Percentiles rank a stretch among this genome's conserved stretches.
Evolutionary conservation across 1,140 invertebrate genomes (phyloP).

Genomic region (Diuraphis noxia): DNA sequence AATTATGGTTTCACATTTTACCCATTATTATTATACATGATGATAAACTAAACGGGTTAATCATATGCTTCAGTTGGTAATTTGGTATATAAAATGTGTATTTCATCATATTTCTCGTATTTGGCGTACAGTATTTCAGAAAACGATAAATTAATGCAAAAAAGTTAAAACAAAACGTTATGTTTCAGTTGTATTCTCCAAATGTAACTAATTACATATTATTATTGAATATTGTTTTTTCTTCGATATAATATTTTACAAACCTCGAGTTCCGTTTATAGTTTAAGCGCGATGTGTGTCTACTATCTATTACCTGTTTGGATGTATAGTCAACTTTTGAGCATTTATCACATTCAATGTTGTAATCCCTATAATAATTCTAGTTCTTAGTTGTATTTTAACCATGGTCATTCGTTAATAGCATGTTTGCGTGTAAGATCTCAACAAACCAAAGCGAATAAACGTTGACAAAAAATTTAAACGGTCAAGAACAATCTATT

Average conservation of each 20-base stretch:
- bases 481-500: background rate
- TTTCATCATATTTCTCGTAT: no score
- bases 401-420: background rate
- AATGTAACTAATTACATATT: background rate
- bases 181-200: background rate
- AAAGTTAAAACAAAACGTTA: background rate
- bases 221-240: background rate
- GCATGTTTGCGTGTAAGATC: background rate
- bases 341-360: background rate
- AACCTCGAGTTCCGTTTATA: background rate
- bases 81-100: background rate
- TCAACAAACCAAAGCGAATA: background rate
- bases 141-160: background rate
- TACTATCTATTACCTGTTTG: no score
- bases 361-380: background rate
- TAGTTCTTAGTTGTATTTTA: background rate
- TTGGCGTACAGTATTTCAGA: background rate
- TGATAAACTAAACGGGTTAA: background rate
- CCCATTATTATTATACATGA: background rate
- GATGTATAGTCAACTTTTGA: background rate
- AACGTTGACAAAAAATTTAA: background rate
- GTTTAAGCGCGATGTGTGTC: background rate
- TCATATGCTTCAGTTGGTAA: background rate
- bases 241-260: background rate
- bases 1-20: background rate